Evolutionary conservation across 2,113 vertebrate species (phyloP), one percentile per base, ranked within the genome.

Genomic region (Sylvietta virens): DNA sequence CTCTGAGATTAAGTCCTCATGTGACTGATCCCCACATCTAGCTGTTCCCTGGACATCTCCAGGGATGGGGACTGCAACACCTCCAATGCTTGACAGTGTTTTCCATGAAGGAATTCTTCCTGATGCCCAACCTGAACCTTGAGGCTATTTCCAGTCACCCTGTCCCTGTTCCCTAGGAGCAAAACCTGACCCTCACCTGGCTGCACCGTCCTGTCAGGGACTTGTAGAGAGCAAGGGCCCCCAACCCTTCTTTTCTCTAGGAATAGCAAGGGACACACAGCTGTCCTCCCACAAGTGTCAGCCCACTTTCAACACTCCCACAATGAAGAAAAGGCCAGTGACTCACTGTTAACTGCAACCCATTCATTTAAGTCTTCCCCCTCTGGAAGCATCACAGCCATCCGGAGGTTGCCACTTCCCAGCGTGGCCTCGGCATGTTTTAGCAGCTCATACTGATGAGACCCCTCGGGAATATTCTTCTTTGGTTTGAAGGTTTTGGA

Each of bases 401-500:
- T 98, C 8, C 98, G 98, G 7, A 99, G 98, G 37, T 99, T 98
- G 47, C 98, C 98, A 12, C 98, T 99, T 15, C 98, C 98, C 14
- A 99, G 98, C 2, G 98, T 99, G 73, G 98, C 98, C 94, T 99
- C 98, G 0, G 98, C 98, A 47, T 99, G 98, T 72, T 99, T 99
- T 42, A 99, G 97, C 92, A 99, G 97, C 92, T 99, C 98, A 8
- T 99, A 99, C 81, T 99, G 98, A 44, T 99, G 98, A 57, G 98
- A 99, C 6, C 98, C 98, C 84, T 99, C 98, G 0, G 98, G 98
- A 95, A 99, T 99, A 40, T 98, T 98, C 97, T 99, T 99, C 98
- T 99, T 99, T 94, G 98, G 98, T 94, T 99, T 99, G 96, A 99
- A 99, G 11, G 98, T 99, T 97, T 98, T 98, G 86, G 98, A 99